A percentile compares a stretch with the other conserved stretches of the same genome.
These are phyloP conservation scores for Porites australiensis DNA, from an alignment of 64 coral and sea anemone genomes.

Conservation along the genomic window DNA sequence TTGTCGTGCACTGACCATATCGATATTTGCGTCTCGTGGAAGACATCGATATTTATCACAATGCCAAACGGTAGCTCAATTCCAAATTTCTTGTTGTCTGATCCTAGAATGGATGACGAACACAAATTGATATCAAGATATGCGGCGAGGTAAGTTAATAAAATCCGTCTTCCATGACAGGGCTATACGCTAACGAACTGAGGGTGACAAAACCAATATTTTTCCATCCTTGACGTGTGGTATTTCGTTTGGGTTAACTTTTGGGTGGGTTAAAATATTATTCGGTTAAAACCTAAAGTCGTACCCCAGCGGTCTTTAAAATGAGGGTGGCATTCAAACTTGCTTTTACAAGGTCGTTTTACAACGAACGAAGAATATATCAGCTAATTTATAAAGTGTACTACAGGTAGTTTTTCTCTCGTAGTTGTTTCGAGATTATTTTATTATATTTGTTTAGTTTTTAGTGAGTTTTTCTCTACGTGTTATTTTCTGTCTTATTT, in stretches of 20 bases:
- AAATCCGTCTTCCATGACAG: conserved; percentile 9
- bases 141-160: conserved; percentile 88
- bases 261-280: not conserved
- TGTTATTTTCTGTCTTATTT: not conserved
- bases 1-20: not conserved
- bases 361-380: not conserved
- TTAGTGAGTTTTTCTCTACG: not conserved
- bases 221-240: not conserved
- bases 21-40: not conserved
- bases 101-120: conserved; percentile 96
- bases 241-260: not conserved
- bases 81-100: conserved; percentile 38
- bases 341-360: not conserved
- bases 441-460: not conserved
- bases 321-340: not conserved
- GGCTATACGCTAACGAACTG: conserved; percentile 13
- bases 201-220: conserved; percentile 10
- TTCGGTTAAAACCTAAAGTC: not conserved
- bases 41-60: not conserved
- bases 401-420: not conserved
- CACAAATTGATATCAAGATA: conserved; percentile 97
- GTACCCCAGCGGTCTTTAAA: not conserved
- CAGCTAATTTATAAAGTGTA: not conserved
- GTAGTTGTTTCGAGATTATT: not conserved
- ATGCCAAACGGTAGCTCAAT: conserved; percentile 30